Base-by-base conservation (phyloP, 2,888 invertebrate genomes). In the Hyposoter dolosus region DNA sequence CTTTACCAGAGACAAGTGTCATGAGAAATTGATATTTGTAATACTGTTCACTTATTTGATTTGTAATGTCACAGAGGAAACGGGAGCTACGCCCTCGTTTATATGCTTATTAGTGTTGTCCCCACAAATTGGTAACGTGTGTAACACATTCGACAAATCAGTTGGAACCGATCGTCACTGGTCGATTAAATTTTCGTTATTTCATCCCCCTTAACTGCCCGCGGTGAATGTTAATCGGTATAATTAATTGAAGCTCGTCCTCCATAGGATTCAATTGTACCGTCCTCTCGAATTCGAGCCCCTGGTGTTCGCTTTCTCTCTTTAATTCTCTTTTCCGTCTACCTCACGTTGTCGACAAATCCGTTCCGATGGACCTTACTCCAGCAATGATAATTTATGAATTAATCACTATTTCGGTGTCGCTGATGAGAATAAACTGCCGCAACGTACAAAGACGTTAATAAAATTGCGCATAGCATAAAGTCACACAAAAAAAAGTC, bases 141-240 rank as follows among this genome's bases (percentile, higher is more conserved):
- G 77, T 83, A 78, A 77, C 65, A 78, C 83, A 83, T 83, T 77
- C 60, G 77, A 65, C 77, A 83, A 83, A 83, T 83, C 83, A 77
- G 83, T 83, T 83, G 83, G 53, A 77, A 83, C 53, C 72, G 83
- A 83, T 83, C 77, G 71, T 77, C 71, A 83, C 53, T 66, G 83
- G 53, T 77, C 77, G 77, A 83, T 83, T 71, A 23, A 83, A 74
- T 79, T 78, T 77, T 69, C 77, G 72, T 74, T 79, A 66, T 68
- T 69, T 66, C 78, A 43, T 40, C 45, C 17, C 63, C 63, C 28
- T 15, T 53, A 10, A 47, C n/a, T 45, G 56, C 78, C 19, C 72
- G 72, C 65, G 40, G 72, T 66, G 40, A 83, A 83, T 53, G 77
- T 78, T 83, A 78, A 83, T 78, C 83, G 78, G 72, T 35, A 78